Evolutionary conservation across 2,888 invertebrate genomes (phyloP).

Genomic region (Stegana nigrithorax): DNA sequence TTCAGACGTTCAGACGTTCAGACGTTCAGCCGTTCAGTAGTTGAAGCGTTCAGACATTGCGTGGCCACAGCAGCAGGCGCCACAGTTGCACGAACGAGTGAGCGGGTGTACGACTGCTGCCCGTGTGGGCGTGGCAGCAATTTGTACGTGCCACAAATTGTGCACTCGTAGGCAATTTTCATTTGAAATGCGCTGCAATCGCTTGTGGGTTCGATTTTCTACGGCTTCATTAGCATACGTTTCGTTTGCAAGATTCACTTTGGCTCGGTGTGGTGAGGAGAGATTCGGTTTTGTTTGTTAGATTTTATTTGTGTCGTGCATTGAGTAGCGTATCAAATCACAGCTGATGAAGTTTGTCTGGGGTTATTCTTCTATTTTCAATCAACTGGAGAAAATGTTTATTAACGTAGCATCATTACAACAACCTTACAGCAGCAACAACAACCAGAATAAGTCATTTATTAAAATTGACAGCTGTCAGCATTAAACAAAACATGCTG

Average conservation of each 20-base stretch:
- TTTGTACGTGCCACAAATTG: conserved; percentile 12
- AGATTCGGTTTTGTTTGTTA: neutral
- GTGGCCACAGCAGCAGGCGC: conserved; percentile 4
- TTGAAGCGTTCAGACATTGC: neutral
- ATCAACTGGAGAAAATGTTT: too few relatives aligned
- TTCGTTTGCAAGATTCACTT: too few relatives aligned
- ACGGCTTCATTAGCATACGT: conserved; percentile 14
- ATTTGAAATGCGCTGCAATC: neutral
- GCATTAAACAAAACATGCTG: neutral
- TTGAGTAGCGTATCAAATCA: too few relatives aligned
- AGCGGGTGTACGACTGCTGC: neutral
- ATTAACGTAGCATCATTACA: too few relatives aligned
- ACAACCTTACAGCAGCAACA: too few relatives aligned
- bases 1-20: neutral
- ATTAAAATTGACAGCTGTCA: conserved; percentile 15
- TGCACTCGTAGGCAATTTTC: neutral
- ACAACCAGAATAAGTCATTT: too few relatives aligned
- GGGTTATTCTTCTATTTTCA: too few relatives aligned
- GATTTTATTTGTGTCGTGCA: conserved; percentile 11
- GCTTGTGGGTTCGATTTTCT: neutral
- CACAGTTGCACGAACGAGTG: neutral
- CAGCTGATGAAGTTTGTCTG: too few relatives aligned
- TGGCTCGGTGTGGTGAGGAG: neutral
- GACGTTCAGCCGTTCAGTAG: neutral
- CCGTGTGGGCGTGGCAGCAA: conserved; percentile 7